Base-by-base conservation (phyloP, 2,113 vertebrate genomes). In the Craseonycteris thonglongyai region DNA sequence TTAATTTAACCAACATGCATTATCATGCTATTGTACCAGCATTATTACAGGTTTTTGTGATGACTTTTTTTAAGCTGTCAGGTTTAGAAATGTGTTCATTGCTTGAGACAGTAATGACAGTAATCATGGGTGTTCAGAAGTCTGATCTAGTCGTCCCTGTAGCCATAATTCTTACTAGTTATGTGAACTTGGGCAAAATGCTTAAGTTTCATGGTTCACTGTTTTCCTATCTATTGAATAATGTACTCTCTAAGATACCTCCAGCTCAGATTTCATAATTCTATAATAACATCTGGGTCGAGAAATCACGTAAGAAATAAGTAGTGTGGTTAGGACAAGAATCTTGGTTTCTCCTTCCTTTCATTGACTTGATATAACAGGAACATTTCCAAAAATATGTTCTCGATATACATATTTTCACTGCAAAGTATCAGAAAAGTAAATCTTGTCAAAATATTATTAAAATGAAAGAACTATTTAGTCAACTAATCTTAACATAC, bases 391-490 rank as follows among this genome's bases (percentile, higher is more conserved):
- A 74, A 49, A 90, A 85, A n/a, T 54, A 88, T 93, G 81, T 95
- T 68, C 45, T 74, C 74, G 80, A 35, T 93, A 28, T 21, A 90
- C 33, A 87, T 72, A 10, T 42, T 47, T 86, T 58, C 79, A 16
- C 40, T 88, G 35, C 76, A 88, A 40, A 92, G 21, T 68, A 54
- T 38, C 56, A 88, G 54, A 66, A 95, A 84, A 93, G 30, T 66
- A 96, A 93, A 76, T 58, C 68, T 38, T 66, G 88, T 72, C 71
- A 84, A 96, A 95, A 87, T 84, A 94, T 45, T 75, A 69, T 40
- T 42, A 65, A 56, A 80, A 80, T 61, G 51, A 84, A 82, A 87
- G 63, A 90, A 79, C 61, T 88, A 4, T 92, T 86, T 51, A 75
- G 7, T 88, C 35, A 75, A 54, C 33, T 85, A 68, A 78, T 95